Evolutionary conservation across 2,888 invertebrate species (phyloP), one percentile per base, ranked within the genome.

Genomic region (Mechanitis messenoides): DNA sequence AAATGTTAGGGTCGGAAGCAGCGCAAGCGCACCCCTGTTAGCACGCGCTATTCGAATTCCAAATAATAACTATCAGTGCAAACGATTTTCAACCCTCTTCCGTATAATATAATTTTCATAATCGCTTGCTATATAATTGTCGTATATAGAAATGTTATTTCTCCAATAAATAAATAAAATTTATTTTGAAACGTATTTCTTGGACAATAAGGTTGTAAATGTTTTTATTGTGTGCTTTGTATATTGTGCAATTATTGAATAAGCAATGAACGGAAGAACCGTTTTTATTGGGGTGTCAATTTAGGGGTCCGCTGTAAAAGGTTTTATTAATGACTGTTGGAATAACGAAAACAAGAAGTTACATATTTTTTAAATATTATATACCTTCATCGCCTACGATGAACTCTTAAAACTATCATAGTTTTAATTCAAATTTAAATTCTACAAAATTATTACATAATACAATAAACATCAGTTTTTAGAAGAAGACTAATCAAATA

Each of bases 11-110:
- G 76, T 82, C 83, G 85, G 82, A 83, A 82, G 79, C 72, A 80
- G 80, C 87, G 85, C 77, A 71, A 69, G 84, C 88, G 89, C 89
- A 88, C 87, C 88, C 88, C 78, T 81, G 74, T 70, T 72, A 71
- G 87, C 87, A 87, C 88, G 87, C 82, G 87, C 85, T 77, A 69
- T 76, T 69, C 68, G 63, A 64, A 72, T 70, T 68, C 63, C 56
- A 55, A 67, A 61, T 62, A 58, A 64, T 64, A 61, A 53, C 46
- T 6, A 35, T 11, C 45, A 42, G 38, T 9, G 11, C 35, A 68
- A 56, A 61, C 47, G 33, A 68, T 68, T 69, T 71, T 72, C 28
- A 65, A 64, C 63, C 62, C 67, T 69, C 69, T 38, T 11, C 0
- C 6, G 0, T 12, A 3, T 0, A 2, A 0, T 2, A 55, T 59